A percentile compares a stretch with the other conserved stretches of the same genome.
Conservation (phyloP, 2,888 invertebrate species). For the Amiota minor region DNA sequence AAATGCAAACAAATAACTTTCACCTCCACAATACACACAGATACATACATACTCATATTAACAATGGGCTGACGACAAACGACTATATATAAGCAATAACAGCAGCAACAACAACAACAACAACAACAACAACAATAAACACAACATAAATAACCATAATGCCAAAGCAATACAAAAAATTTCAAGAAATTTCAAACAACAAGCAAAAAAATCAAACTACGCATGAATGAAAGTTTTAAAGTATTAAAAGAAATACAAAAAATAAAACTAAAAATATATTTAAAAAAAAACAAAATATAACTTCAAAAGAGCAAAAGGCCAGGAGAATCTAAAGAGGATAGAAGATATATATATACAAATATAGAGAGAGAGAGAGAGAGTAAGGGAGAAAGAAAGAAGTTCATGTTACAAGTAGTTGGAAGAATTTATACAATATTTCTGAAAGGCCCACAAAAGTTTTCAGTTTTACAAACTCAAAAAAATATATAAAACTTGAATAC, state of each 20-base stretch:
- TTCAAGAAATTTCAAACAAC: constrained; percentile 16
- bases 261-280: constrained; percentile 37
- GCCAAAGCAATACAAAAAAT: constrained; percentile 33
- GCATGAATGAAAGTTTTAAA: constrained; percentile 67
- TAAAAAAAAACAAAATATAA: constrained; percentile 35
- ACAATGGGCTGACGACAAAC: constrained; percentile 30
- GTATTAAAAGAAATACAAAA: constrained; percentile 33
- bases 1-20: constrained; percentile 59
- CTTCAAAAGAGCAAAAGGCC: background rate
- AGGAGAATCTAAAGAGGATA: too few relatives aligned
- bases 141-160: constrained; percentile 36
- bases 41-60: constrained; percentile 30
- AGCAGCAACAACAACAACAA: constrained; percentile 56
- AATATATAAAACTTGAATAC: constrained; percentile 36
- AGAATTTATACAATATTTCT: too few relatives aligned
- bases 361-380: constrained; percentile 27
- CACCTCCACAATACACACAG: constrained; percentile 51
- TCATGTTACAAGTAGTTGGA: too few relatives aligned
- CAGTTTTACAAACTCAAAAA: constrained; percentile 20
- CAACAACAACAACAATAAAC: constrained; percentile 43
- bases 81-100: constrained; percentile 32
- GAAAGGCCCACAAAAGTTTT: too few relatives aligned
- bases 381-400: background rate
- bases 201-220: constrained; percentile 27
- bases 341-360: too few relatives aligned